Conservation (phyloP, 2,113 vertebrate species). For the Dicerorhinus sumatrensis region DNA sequence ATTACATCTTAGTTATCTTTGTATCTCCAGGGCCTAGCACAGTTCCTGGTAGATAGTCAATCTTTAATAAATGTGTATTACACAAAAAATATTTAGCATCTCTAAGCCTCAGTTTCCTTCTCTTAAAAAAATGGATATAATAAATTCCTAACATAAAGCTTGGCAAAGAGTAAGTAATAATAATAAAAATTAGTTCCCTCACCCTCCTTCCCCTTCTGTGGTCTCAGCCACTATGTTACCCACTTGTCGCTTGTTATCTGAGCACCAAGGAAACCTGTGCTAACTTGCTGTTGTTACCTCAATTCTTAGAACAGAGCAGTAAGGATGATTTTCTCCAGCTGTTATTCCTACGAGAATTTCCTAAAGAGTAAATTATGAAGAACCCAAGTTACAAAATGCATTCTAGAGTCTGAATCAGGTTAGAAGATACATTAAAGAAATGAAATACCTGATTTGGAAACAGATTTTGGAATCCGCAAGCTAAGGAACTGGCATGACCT, state of each 20-base stretch:
- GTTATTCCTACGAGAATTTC: slow-evolving; percentile 70
- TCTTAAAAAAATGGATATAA: slow-evolving; percentile 33
- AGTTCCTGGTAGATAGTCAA: neutral
- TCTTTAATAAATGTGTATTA: slow-evolving; percentile 27
- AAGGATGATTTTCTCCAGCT: slow-evolving; percentile 46
- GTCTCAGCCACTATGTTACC: neutral
- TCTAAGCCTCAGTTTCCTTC: slow-evolving; percentile 43
- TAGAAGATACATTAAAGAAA: slow-evolving; percentile 72
- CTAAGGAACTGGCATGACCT: slow-evolving; percentile 46
- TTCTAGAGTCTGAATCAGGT: slow-evolving; percentile 65
- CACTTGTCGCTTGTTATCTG: neutral
- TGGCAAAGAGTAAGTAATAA: neutral
- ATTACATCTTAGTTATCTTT: neutral
- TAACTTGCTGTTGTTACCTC: slow-evolving; percentile 40
- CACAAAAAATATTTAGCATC: slow-evolving; percentile 38
- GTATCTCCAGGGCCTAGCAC: neutral
- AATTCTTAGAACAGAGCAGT: slow-evolving; percentile 29
- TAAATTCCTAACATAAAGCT: slow-evolving; percentile 10
- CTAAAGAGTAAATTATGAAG: slow-evolving; percentile 76
- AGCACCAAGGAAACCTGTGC: neutral
- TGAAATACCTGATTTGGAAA: slow-evolving; percentile 73
- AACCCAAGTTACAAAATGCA: slow-evolving; percentile 64
- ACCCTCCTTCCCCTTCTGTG: neutral
- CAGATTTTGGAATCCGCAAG: slow-evolving; percentile 42
- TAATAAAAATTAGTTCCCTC: neutral